These are phyloP conservation scores for Spongilla lacustris DNA, from an alignment of 37 sponge, comb jelly and placozoan species.

Conservation along the genomic window DNA sequence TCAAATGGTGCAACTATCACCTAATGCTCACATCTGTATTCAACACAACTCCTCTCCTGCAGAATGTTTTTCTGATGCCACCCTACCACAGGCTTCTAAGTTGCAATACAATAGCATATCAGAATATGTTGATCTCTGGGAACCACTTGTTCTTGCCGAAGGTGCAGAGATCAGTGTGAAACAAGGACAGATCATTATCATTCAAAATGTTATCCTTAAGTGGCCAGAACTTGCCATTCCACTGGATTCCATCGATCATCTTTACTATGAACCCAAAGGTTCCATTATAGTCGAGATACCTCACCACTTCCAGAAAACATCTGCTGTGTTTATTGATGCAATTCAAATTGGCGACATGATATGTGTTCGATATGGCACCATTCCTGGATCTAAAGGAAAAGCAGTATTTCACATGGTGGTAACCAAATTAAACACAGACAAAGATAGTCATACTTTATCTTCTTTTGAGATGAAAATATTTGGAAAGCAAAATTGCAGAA, in stretches of 20 bases:
- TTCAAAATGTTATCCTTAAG: conserved; percentile 48
- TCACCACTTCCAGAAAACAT: conserved; percentile 12
- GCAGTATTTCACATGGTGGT: conserved; percentile 78
- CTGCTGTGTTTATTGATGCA: conserved; percentile 20
- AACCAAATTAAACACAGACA: neutral
- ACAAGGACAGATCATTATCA: conserved; percentile 6
- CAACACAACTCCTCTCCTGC: conserved; percentile 68
- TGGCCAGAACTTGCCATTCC: conserved; percentile 61
- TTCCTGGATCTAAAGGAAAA: neutral
- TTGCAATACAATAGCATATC: conserved; percentile 14
- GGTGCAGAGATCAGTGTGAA: conserved; percentile 54
- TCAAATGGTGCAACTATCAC: conserved; percentile 56
- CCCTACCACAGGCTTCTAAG: conserved; percentile 48
- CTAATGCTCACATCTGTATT: conserved; percentile 51
- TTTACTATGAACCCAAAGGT: conserved; percentile 21
- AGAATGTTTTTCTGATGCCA: conserved; percentile 61
- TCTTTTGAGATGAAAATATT: conserved; percentile 26
- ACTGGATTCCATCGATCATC: conserved; percentile 17
- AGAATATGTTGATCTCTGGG: conserved; percentile 67
- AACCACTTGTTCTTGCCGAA: conserved; percentile 65
- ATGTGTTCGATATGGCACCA: conserved; percentile 63
- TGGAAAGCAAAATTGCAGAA: conserved; percentile 43
- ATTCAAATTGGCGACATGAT: conserved; percentile 59
- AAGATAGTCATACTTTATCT: neutral
- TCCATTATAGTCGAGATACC: conserved; percentile 10